These are phyloP conservation scores for Limonius californicus DNA, from an alignment of 1,140 invertebrate genomes.

Conservation along the genomic window DNA sequence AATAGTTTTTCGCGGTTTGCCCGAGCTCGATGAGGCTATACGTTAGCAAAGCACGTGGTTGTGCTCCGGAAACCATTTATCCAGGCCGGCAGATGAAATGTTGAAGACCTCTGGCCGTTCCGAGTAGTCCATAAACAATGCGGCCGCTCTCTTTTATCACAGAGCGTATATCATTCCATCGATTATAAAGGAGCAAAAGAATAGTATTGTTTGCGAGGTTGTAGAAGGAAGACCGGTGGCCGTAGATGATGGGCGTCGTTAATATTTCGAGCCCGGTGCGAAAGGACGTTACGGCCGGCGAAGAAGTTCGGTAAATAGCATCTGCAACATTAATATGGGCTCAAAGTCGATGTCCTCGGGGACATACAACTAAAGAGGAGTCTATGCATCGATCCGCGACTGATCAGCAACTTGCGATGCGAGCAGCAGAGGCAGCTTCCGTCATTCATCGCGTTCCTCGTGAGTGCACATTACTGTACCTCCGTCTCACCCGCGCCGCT, in stretches of 20 bases:
- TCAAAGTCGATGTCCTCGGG: not conserved
- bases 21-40: constrained; percentile 23
- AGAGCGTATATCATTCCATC: constrained; percentile 18
- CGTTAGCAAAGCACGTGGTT: constrained; percentile 26
- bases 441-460: constrained; percentile 28
- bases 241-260: not conserved
- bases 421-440: not conserved
- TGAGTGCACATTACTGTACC: constrained; percentile 28
- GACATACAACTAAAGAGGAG: not conserved
- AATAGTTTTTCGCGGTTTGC: constrained; percentile 21
- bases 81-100: constrained; percentile 24
- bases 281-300: not conserved
- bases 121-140: constrained; percentile 25
- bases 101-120: constrained; percentile 27
- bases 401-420: not conserved
- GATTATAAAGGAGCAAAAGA: constrained; percentile 19
- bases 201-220: constrained; percentile 1
- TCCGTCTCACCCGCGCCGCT: constrained; percentile 19
- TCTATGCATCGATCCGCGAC: constrained; percentile 6
- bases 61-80: constrained; percentile 27
- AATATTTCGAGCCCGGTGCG: not conserved
- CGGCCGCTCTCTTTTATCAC: constrained; percentile 18
- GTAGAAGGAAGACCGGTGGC: not conserved
- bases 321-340: constrained; percentile 1
- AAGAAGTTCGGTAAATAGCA: not conserved